A percentile compares a stretch with the other conserved stretches of the same genome.
phyloP scores from a whole-genome alignment of 2,888 invertebrate species.

The Aplocera efformata region DNA sequence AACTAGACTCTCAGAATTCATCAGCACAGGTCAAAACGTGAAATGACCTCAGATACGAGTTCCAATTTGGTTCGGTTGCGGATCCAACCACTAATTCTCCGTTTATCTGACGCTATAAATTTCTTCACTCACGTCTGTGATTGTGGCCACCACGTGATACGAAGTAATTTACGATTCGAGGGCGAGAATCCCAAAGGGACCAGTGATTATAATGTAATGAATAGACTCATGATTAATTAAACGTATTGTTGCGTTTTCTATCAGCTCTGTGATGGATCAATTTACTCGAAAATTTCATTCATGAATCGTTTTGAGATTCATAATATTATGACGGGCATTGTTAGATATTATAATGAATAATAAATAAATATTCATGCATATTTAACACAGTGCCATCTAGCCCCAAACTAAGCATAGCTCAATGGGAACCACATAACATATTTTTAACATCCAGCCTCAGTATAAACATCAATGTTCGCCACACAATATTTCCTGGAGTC shows the following conservation, averaged over 20 bases:
- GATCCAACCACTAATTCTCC: conserved; percentile 37
- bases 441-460: too few relatives aligned
- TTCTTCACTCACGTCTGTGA: conserved; percentile 38
- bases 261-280: too few relatives aligned
- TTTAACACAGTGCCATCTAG: too few relatives aligned
- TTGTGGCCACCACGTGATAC: conserved; percentile 40
- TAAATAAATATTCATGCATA: too few relatives aligned
- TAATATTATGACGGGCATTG: too few relatives aligned
- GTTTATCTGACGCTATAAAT: conserved; percentile 42
- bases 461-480: too few relatives aligned
- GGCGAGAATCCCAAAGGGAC: conserved; percentile 35
- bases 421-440: too few relatives aligned
- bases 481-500: too few relatives aligned
- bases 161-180: conserved; percentile 42
- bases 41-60: conserved; percentile 19
- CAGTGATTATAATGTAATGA: conserved; percentile 44
- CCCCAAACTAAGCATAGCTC: too few relatives aligned
- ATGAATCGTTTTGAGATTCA: too few relatives aligned
- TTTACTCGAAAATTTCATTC: too few relatives aligned
- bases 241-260: conserved; percentile 8
- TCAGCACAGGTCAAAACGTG: conserved; percentile 13
- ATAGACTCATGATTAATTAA: conserved; percentile 32
- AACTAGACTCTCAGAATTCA: not conserved
- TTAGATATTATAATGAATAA: too few relatives aligned
- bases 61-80: conserved; percentile 22